Conservation (phyloP, 2,797 vertebrate species). For the Cuniculus paca region DNA sequence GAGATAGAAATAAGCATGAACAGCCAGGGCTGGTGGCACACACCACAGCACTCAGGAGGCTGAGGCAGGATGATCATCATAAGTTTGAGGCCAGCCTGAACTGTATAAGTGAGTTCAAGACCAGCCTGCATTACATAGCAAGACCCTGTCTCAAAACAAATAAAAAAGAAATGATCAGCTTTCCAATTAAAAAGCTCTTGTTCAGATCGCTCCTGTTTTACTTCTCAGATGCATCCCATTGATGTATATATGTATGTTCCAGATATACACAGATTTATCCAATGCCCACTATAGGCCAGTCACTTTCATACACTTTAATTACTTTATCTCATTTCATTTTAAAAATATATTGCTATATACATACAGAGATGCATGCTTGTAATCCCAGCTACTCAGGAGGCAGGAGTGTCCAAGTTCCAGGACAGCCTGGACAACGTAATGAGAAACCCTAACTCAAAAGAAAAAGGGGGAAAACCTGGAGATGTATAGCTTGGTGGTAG, state of each 20-base stretch:
- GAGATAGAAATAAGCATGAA: slow-evolving; percentile 39
- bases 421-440: background rate
- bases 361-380: background rate
- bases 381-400: background rate
- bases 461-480: background rate
- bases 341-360: background rate
- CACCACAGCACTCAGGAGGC: background rate
- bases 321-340: background rate
- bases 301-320: background rate
- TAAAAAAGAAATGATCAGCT: background rate
- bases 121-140: background rate
- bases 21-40: background rate
- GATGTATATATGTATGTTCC: background rate
- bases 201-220: background rate
- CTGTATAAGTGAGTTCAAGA: background rate
- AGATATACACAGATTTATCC: background rate
- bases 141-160: no score
- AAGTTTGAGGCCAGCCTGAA: background rate
- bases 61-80: background rate
- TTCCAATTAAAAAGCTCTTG: slow-evolving; percentile 3
- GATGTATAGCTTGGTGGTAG: background rate
- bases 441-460: background rate
- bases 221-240: background rate
- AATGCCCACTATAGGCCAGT: background rate
- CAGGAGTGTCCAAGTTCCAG: background rate